These are phyloP conservation scores for Cassiopea xamachana DNA, from an alignment of 30 jellyfish, hydroid and myxozoan species.

Conservation along the genomic window DNA sequence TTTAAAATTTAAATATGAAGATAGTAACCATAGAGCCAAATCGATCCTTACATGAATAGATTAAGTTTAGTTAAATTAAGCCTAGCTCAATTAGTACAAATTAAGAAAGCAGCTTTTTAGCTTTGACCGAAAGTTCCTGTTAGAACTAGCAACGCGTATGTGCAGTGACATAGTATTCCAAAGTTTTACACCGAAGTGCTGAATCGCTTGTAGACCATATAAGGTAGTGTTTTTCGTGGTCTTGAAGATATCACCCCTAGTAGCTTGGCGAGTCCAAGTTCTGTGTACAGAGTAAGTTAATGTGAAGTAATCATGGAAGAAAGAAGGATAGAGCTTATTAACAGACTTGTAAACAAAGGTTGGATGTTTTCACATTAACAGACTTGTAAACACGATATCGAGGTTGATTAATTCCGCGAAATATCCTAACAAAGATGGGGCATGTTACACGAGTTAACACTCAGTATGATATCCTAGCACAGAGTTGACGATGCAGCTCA, in stretches of 20 bases:
- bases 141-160: not conserved
- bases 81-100: not conserved
- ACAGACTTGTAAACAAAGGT: not conserved
- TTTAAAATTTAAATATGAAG: too few species aligned
- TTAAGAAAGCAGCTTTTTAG: not conserved
- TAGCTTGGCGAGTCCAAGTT: slow-evolving; percentile 6
- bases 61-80: not conserved
- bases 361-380: too few species aligned
- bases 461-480: too few species aligned
- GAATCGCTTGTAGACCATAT: not conserved
- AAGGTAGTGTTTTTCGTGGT: not conserved
- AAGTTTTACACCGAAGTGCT: not conserved
- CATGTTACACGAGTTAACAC: too few species aligned
- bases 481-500: too few species aligned
- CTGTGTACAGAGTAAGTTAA: not conserved
- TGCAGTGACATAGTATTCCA: not conserved
- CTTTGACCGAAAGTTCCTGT: not conserved
- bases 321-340: not conserved
- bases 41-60: not conserved
- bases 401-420: too few species aligned
- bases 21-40: not conserved
- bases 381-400: too few species aligned
- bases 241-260: not conserved
- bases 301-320: not conserved
- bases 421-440: too few species aligned